Percentiles rank a stretch among this genome's conserved stretches.
Conservation (phyloP, 2,888 invertebrate genomes). For the Leptothorax acervorum region DNA sequence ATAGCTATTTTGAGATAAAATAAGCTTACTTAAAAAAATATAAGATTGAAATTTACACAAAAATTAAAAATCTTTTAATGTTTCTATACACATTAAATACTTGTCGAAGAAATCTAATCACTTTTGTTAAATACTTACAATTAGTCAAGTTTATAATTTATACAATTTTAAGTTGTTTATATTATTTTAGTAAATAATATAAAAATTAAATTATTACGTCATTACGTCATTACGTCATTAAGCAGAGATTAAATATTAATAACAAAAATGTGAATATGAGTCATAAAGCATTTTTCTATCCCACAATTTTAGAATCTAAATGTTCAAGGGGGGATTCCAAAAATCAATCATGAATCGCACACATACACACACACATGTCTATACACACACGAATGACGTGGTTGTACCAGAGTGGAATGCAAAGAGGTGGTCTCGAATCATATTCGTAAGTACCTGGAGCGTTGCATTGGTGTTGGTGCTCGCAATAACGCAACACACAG, state of each 20-base stretch:
- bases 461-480: conserved; percentile 24
- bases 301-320: conserved; percentile 11
- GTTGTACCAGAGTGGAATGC: conserved; percentile 75
- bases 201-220: background rate
- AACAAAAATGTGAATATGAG: background rate
- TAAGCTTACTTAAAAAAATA: background rate
- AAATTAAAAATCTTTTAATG: background rate
- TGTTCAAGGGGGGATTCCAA: background rate
- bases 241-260: background rate
- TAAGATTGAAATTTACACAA: background rate
- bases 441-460: conserved; percentile 57
- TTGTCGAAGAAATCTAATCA: too few species aligned
- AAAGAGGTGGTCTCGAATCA: conserved; percentile 72
- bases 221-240: background rate
- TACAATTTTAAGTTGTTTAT: background rate
- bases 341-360: background rate
- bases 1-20: background rate
- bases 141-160: background rate
- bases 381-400: background rate
- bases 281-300: background rate
- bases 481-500: conserved; percentile 61
- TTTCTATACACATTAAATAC: background rate
- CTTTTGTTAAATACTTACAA: too few species aligned
- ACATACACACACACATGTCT: background rate
- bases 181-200: background rate